Evolutionary conservation across 1,140 invertebrate species (phyloP).

Genomic region (Drosophila dunni): DNA sequence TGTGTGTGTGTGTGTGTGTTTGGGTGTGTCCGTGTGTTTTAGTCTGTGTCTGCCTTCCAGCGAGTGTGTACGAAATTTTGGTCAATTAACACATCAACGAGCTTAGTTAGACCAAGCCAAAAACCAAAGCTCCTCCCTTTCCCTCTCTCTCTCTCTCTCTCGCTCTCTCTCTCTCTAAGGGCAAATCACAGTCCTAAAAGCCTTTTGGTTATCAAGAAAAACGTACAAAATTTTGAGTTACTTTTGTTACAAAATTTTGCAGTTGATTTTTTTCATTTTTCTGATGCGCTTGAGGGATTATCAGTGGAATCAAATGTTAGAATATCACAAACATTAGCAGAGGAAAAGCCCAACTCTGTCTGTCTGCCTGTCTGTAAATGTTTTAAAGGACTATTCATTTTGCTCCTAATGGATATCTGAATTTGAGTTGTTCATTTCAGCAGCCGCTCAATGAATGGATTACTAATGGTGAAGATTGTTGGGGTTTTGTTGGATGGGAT

Average conservation of each 20-base stretch:
- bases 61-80: conserved; percentile 79
- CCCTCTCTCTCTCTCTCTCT: not conserved
- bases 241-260: conserved; percentile 59
- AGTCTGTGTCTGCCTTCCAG: conserved; percentile 43
- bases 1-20: conserved; percentile 25
- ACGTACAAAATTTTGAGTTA: conserved; percentile 63
- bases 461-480: conserved; percentile 1
- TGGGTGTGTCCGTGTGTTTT: conserved; percentile 12
- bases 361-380: conserved; percentile 15
- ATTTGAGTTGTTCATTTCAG: not conserved
- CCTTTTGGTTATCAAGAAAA: conserved; percentile 22
- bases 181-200: not conserved
- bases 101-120: conserved; percentile 56
- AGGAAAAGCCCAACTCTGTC: not conserved
- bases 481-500: not conserved
- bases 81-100: conserved; percentile 83
- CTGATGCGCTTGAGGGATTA: conserved; percentile 70
- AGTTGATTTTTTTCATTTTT: conserved; percentile 44
- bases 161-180: not conserved
- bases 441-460: not conserved
- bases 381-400: conserved; percentile 16
- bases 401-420: not conserved
- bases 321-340: conserved; percentile 11
- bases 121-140: conserved; percentile 17
- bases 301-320: conserved; percentile 34